Percentiles rank a stretch among this genome's conserved stretches.
These are phyloP conservation scores for Poecilia wingei DNA, from an alignment of 2,797 vertebrate species.

Conservation along the genomic window DNA sequence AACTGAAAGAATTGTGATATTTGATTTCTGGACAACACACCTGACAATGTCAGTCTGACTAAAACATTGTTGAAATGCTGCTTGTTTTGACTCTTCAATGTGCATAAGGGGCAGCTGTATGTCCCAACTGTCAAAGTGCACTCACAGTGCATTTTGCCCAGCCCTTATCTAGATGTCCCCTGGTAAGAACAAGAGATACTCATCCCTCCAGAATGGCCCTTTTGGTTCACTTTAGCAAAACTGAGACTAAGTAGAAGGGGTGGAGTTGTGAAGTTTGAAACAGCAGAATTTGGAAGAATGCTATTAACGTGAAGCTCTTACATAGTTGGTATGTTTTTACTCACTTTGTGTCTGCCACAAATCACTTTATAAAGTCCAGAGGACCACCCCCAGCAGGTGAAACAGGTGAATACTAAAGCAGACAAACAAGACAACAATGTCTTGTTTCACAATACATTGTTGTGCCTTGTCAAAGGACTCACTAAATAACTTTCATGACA, in stretches of 20 bases:
- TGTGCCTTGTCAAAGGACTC: no score
- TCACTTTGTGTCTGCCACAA: background rate
- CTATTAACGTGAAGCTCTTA: background rate
- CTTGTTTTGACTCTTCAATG: background rate
- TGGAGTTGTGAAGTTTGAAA: background rate
- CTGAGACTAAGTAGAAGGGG: background rate
- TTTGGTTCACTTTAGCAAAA: background rate
- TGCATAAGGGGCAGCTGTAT: background rate
- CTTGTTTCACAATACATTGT: no score
- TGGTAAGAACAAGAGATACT: background rate
- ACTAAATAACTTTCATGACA: no score
- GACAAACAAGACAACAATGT: no score
- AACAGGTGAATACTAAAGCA: no score
- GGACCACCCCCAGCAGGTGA: no score
- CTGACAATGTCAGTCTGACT: background rate
- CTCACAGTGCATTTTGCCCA: background rate
- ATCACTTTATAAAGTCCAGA: no score
- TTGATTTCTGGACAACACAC: slow-evolving; percentile 1
- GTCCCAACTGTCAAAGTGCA: background rate
- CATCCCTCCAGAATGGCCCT: background rate
- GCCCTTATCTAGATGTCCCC: background rate
- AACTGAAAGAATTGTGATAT: background rate
- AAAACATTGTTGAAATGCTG: background rate
- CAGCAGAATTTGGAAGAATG: background rate
- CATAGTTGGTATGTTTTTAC: background rate